phyloP scores from a whole-genome alignment of 2,113 vertebrate genomes.

The Corythornis cristatus region DNA sequence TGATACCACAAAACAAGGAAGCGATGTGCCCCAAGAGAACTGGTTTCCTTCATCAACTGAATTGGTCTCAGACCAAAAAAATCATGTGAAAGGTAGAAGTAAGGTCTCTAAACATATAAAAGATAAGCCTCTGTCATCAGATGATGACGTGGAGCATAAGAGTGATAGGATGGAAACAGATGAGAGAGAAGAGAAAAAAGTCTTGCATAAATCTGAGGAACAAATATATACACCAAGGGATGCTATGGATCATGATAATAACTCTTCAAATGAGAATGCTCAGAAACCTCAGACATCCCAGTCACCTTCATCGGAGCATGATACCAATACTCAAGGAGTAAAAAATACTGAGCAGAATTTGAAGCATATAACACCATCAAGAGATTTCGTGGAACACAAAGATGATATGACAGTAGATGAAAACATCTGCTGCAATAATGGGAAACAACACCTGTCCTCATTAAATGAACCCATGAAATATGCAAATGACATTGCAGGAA shows the following conservation, averaged over 20 bases:
- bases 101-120: not conserved
- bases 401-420: not conserved
- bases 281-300: not conserved
- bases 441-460: not conserved
- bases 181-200: not conserved
- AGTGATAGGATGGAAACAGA: not conserved
- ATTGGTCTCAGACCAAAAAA: not conserved
- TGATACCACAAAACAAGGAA: not conserved
- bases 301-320: not conserved
- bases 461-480: not conserved
- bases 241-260: not conserved
- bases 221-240: not conserved
- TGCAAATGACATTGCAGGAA: not conserved
- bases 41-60: not conserved
- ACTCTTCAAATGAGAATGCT: not conserved
- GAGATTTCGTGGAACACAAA: not conserved
- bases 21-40: not conserved
- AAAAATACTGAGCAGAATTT: not conserved
- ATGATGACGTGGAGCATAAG: not conserved
- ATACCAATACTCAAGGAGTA: not conserved
- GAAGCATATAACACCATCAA: not conserved
- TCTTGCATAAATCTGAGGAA: not conserved
- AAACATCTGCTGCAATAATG: not conserved
- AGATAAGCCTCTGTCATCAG: not conserved
- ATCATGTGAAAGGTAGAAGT: not conserved